phyloP scores from a whole-genome alignment of 2,888 invertebrate genomes.

The Esperia sulphurella region DNA sequence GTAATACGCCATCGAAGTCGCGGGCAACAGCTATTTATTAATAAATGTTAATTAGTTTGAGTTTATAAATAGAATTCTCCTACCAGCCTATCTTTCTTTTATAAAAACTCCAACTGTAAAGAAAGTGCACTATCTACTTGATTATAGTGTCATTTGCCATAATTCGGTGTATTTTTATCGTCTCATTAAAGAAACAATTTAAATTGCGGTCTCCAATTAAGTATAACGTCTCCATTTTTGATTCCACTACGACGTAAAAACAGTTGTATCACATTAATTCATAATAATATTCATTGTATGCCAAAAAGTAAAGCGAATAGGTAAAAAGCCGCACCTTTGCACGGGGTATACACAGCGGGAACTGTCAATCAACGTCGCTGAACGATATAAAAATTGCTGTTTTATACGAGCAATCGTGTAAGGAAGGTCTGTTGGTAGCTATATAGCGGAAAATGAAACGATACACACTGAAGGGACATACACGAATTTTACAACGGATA shows the following conservation, averaged over 20 bases:
- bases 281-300: slow-evolving; percentile 29
- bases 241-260: neutral
- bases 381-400: slow-evolving; percentile 40
- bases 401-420: slow-evolving; percentile 25
- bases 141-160: too few species aligned
- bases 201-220: slow-evolving; percentile 1
- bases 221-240: slow-evolving; percentile 9
- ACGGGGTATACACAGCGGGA: slow-evolving; percentile 37
- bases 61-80: too few species aligned
- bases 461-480: neutral
- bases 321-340: slow-evolving; percentile 39
- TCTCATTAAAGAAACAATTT: neutral
- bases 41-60: too few species aligned
- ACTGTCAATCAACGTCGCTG: slow-evolving; percentile 51
- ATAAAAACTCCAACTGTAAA: too few species aligned
- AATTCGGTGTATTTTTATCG: neutral
- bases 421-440: slow-evolving; percentile 6
- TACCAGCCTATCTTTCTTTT: too few species aligned
- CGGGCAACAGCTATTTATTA: too few species aligned
- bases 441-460: slow-evolving; percentile 12
- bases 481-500: neutral
- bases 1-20: too few species aligned
- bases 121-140: too few species aligned
- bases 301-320: slow-evolving; percentile 35
- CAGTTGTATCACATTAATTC: slow-evolving; percentile 1